Evolutionary conservation across 2,888 invertebrate genomes (phyloP), one percentile per base, ranked within the genome.

Genomic region (Lasioglossum pauxillum): DNA sequence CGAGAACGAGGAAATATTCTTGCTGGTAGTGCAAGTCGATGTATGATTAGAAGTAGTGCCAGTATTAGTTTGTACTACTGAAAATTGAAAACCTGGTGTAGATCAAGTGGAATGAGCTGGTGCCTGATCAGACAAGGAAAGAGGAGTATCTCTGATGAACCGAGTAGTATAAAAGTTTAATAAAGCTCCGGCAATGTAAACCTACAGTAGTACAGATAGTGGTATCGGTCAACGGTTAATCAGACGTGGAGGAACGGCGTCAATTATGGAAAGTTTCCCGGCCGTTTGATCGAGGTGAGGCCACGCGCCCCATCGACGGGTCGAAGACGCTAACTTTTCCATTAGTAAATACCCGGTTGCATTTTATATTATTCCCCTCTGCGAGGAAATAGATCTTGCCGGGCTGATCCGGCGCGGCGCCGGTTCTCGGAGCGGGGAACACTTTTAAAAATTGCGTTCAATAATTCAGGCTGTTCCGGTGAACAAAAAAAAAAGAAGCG

Each of bases 401-500:
- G 16, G n/a, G 76, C 35, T 41, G 49, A 77, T 75, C 46, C 64
- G 31, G 31, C 31, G 27, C 31, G 10, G 46, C 49, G 23, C 31
- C 12, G 38, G 67, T 67, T 27, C 60, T 64, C 60, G 5, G 49
- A 53, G 53, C 19, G 49, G 31, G 49, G 49, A 72, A 44, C 31
- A 41, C 64, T 67, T 38, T 83, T 83, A 83, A 83, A 82, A 83
- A 75, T 75, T 75, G 83, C 31, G 82, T 27, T 83, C 31, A 60
- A 71, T 38, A 83, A 75, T 74, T 74, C 67, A 81, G 23, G 3
- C 7, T 19, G n/a, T 53, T 46, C 53, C 69, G 19, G 27, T 10
- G 1, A 35, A 4, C 64, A 16, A 44, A 41, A 38, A 69, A 71
- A 73, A 38, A 38, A 2, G 31, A 31, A 19, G 10, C 19, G 19